A percentile compares a stretch with the other conserved stretches of the same genome.
phyloP scores from a whole-genome alignment of 1,140 invertebrate genomes.

The Elysia chlorotica region DNA sequence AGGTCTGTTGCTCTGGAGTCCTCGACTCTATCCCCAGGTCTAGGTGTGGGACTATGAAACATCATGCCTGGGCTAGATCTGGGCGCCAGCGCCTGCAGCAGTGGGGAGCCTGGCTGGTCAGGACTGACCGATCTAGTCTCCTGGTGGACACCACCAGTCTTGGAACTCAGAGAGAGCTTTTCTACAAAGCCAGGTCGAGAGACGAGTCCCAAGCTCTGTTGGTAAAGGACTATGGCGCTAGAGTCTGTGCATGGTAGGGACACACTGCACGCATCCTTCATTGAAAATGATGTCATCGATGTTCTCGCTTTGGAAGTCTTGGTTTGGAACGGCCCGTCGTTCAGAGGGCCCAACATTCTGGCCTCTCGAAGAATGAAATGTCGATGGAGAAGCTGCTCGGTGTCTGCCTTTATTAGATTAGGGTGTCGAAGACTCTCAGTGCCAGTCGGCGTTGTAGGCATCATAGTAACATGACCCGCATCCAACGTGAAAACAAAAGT shows the following conservation, averaged over 20 bases:
- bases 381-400: neutral
- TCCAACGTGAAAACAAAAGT: neutral
- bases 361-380: neutral
- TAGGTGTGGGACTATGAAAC: constrained; percentile 10
- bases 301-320: no score
- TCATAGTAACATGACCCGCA: neutral
- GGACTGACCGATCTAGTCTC: neutral
- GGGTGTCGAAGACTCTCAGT: neutral
- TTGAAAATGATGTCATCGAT: no score
- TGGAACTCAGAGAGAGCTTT: neutral
- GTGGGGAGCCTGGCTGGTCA: neutral
- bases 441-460: neutral
- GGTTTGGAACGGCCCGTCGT: no score
- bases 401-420: neutral
- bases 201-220: neutral
- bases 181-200: neutral
- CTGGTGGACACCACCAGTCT: neutral
- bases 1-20: neutral
- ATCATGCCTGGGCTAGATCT: neutral
- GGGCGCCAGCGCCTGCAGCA: neutral
- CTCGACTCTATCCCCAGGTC: constrained; percentile 15
- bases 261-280: neutral
- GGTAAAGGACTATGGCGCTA: constrained; percentile 6
- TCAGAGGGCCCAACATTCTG: neutral
- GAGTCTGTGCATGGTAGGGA: neutral